Conservation (phyloP, 2,888 invertebrate genomes). For the Pachliopta kotzebuea region DNA sequence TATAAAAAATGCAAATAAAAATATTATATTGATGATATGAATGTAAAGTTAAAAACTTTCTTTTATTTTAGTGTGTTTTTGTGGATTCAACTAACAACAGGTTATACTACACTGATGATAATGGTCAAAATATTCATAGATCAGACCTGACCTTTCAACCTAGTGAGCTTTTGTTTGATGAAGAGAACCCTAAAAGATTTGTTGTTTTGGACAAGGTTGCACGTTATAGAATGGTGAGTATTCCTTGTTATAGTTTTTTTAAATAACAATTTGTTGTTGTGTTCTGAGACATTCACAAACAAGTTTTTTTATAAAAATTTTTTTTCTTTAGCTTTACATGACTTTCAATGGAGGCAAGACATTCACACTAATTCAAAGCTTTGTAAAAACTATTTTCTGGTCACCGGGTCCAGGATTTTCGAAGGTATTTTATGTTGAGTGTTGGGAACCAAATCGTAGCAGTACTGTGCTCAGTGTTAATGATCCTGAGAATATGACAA, state of each 20-base stretch:
- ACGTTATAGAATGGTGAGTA: conserved; percentile 69
- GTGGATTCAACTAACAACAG: conserved; percentile 88
- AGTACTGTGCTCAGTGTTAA: conserved; percentile 87
- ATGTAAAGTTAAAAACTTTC: not conserved
- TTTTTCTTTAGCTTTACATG: conserved; percentile 84
- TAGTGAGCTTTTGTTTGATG: conserved; percentile 88
- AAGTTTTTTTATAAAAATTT: not conserved
- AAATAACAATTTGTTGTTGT: not conserved
- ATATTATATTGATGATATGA: not conserved
- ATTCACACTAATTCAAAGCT: conserved; percentile 85
- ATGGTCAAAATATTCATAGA: conserved; percentile 84
- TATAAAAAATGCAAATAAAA: not conserved
- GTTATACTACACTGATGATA: conserved; percentile 88
- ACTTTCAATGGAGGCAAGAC: conserved; percentile 87
- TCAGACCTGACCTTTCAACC: conserved; percentile 87
- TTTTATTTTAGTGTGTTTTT: conserved; percentile 87
- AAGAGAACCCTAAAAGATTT: conserved; percentile 84
- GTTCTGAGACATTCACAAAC: not conserved
- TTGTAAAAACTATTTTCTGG: conserved; percentile 91
- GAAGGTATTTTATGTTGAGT: conserved; percentile 84
- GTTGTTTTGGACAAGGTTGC: conserved; percentile 88
- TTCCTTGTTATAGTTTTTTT: not conserved
- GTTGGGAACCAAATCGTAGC: conserved; percentile 81
- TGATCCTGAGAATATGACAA: conserved; percentile 74
- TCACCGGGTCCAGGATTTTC: conserved; percentile 71